Percentiles rank a stretch among this genome's conserved stretches.
Conservation (phyloP, 2,888 invertebrate genomes). For the Sphaeridia pumilis region DNA sequence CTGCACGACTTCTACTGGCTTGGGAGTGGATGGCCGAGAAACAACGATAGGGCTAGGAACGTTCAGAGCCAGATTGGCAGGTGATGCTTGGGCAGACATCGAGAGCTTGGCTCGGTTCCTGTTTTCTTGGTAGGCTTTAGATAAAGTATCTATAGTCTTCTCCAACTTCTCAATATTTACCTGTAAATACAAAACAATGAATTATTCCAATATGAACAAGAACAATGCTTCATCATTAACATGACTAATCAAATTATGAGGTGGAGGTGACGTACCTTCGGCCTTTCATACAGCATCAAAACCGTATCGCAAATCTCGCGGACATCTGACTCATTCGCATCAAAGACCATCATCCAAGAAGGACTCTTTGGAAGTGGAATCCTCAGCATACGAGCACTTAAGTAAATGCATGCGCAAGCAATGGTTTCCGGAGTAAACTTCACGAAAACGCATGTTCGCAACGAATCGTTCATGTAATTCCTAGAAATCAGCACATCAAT, state of each 20-base stretch:
- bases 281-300: conserved; percentile 66
- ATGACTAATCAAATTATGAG: too few relatives aligned
- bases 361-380: conserved; percentile 76
- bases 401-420: conserved; percentile 96
- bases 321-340: conserved; percentile 69
- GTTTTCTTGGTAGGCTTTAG: conserved; percentile 57
- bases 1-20: background rate
- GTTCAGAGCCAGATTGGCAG: background rate
- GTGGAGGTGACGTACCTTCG: conserved; percentile 66
- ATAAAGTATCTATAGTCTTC: conserved; percentile 58
- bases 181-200: too few relatives aligned
- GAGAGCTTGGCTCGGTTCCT: conserved; percentile 42
- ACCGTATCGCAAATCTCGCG: conserved; percentile 71
- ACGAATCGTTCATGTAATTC: conserved; percentile 99
- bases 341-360: conserved; percentile 79
- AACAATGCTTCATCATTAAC: too few relatives aligned
- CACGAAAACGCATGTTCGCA: conserved; percentile 92
- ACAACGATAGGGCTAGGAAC: background rate
- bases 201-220: too few relatives aligned
- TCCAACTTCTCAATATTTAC: conserved; percentile 61
- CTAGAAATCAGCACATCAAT: conserved; percentile 39
- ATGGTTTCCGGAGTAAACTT: conserved; percentile 93
- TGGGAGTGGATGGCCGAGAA: conserved; percentile 1
- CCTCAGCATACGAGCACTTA: conserved; percentile 78
- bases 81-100: conserved; percentile 9